Percentiles rank a stretch among this genome's conserved stretches.
phyloP scores from a whole-genome alignment of 2,797 vertebrate species.

The Tragelaphus oryx region DNA sequence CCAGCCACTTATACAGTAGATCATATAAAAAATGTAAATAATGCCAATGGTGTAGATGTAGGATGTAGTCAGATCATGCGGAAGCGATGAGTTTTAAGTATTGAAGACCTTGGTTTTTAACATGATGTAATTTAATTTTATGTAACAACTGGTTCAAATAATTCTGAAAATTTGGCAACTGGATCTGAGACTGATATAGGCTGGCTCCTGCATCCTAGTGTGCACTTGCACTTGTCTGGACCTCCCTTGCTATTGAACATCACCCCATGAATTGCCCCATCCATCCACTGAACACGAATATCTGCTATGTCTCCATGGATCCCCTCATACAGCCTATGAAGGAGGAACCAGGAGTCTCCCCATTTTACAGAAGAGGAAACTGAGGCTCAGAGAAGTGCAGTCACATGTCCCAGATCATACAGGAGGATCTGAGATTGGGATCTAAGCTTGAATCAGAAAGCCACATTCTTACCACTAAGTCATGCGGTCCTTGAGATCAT shows the following conservation, averaged over 20 bases:
- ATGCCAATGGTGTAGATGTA: not conserved
- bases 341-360: no score
- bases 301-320: fast-evolving
- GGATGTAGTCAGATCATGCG: not conserved
- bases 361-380: not conserved
- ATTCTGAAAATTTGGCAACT: not conserved
- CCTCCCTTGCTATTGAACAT: not conserved
- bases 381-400: not conserved
- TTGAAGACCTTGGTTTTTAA: not conserved
- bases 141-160: not conserved
- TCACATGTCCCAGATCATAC: not conserved
- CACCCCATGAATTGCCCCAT: fast-evolving
- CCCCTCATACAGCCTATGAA: not conserved
- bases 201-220: fast-evolving
- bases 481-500: fast-evolving
- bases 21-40: not conserved
- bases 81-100: not conserved
- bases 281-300: not conserved
- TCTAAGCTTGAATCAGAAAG: not conserved
- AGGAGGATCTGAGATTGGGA: not conserved
- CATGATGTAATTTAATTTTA: not conserved
- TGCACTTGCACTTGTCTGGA: not conserved
- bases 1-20: fast-evolving
- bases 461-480: not conserved
- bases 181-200: not conserved